Evolutionary conservation across 2,888 invertebrate species (phyloP).

Genomic region (Microctonus aethiopoides): DNA sequence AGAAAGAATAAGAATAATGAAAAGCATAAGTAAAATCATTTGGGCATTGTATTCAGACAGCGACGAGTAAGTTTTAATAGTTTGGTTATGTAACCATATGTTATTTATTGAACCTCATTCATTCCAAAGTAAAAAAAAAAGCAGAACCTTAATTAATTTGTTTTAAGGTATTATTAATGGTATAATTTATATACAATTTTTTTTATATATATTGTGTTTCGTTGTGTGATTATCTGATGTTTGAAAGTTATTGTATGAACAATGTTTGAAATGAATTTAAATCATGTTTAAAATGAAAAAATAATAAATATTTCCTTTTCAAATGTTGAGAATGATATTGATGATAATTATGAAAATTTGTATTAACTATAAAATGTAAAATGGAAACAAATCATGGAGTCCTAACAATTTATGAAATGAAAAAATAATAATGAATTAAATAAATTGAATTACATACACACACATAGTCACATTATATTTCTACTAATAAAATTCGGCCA

Average conservation of each 20-base stretch:
- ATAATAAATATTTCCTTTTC: not conserved
- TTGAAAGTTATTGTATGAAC: conserved; percentile 9
- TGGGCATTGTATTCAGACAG: conserved; percentile 20
- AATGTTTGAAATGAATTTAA: conserved; percentile 16
- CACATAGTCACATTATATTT: conserved; percentile 22
- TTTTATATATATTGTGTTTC: conserved; percentile 27
- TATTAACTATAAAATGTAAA: conserved; percentile 10
- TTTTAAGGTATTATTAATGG: conserved; percentile 28
- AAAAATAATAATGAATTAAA: not conserved
- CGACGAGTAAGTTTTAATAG: not conserved
- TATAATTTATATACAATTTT: conserved; percentile 26
- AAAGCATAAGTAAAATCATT: conserved; percentile 3
- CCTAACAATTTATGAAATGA: not conserved
- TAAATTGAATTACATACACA: not conserved
- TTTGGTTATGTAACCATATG: conserved; percentile 30
- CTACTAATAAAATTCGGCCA: too few relatives aligned
- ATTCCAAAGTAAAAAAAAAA: conserved; percentile 47
- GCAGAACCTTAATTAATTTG: conserved; percentile 27
- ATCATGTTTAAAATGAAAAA: too few relatives aligned
- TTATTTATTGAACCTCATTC: conserved; percentile 51
- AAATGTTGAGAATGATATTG: not conserved
- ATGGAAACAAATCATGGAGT: not conserved
- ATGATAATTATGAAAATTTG: conserved; percentile 11
- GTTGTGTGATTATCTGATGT: not conserved
- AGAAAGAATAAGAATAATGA: not conserved